Evolutionary conservation across 2,113 vertebrate genomes (phyloP).

Genomic region (Notothenia rossii): DNA sequence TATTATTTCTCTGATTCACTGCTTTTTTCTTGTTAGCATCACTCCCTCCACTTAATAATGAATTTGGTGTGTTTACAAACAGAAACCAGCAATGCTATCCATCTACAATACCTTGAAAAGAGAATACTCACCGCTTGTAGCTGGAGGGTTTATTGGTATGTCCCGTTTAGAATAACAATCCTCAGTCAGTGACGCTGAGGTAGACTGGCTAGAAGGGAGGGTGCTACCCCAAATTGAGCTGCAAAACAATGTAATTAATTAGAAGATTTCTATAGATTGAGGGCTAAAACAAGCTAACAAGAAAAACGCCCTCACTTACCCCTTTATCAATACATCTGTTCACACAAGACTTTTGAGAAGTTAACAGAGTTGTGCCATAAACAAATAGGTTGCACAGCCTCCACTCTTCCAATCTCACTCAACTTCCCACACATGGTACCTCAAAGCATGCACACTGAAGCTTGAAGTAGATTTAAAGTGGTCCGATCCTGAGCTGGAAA

Average conservation of each 20-base stretch:
- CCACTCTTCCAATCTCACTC: not conserved
- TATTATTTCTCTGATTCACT: too few relatives aligned
- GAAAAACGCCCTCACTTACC: not conserved
- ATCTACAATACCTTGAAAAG: not conserved
- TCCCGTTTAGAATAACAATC: conserved; percentile 72
- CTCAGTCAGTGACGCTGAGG: conserved; percentile 56
- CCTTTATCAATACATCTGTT: not conserved
- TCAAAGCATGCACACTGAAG: conserved; percentile 73
- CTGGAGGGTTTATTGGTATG: conserved; percentile 59
- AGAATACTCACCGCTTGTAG: conserved; percentile 64
- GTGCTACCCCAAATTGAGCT: conserved; percentile 84
- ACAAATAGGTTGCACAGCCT: not conserved
- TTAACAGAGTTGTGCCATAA: not conserved
- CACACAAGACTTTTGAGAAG: not conserved
- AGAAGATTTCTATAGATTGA: not conserved
- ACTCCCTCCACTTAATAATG: too few relatives aligned
- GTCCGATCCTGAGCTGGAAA: conserved; percentile 66
- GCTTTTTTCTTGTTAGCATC: too few relatives aligned
- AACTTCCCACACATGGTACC: conserved; percentile 69
- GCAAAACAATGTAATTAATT: not conserved
- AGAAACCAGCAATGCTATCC: too few relatives aligned
- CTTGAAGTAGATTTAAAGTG: conserved; percentile 70
- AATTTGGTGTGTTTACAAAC: too few relatives aligned
- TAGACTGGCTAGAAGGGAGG: conserved; percentile 72
- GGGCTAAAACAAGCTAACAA: not conserved